Base-by-base conservation (phyloP, 2,797 vertebrate species). In the Acropternis orthonyx region DNA sequence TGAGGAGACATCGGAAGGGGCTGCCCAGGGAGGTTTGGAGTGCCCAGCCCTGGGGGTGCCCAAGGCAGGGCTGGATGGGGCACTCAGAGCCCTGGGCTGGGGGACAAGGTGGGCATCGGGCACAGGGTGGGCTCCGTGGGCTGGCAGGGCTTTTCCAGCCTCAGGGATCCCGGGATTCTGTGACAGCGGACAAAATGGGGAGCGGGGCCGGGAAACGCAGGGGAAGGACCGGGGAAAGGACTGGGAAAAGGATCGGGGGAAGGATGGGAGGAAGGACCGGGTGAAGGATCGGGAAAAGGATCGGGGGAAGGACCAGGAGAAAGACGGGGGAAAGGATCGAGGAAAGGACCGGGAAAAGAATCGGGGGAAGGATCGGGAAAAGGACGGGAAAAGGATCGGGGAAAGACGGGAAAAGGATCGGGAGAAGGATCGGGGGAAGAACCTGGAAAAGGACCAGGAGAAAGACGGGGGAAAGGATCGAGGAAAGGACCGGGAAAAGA, bases 171-270 rank as follows among this genome's bases (percentile, higher is more conserved):
- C 5, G 58, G 58, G 26, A 39, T 61, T 13, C 36, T 61, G 26
- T 7, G 58, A 39, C 24, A 37, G 58, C 5, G 34, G 23, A 26
- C 58, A 27, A 7, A 11, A 26, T 5, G 58, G 17, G 58, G 17
- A 59, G 58, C 24, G 24, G 61, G 37, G 65, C 41, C 9, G 37
- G 39, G 61, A 62, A 28, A 28, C 12, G 7, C 37, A 7, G 59
- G 10, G 61, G 10, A 44, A 63, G 30, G 20, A 13, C 19, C 26
- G 4, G 28, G 17, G 10, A 2, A 7, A 51, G 17, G 6, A 9
- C 3, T 6, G 7, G 17, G 2, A 6, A 12, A 43, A 22, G 11
- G 11, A 26, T 4, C 3, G 6, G 7, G 7, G 9, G 3, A 18
- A 34, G 8, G 11, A 18, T 2, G 1, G 6, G 43, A 11, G 23